phyloP scores from a whole-genome alignment of 2,113 vertebrate genomes.

The Tiliqua scincoides region DNA sequence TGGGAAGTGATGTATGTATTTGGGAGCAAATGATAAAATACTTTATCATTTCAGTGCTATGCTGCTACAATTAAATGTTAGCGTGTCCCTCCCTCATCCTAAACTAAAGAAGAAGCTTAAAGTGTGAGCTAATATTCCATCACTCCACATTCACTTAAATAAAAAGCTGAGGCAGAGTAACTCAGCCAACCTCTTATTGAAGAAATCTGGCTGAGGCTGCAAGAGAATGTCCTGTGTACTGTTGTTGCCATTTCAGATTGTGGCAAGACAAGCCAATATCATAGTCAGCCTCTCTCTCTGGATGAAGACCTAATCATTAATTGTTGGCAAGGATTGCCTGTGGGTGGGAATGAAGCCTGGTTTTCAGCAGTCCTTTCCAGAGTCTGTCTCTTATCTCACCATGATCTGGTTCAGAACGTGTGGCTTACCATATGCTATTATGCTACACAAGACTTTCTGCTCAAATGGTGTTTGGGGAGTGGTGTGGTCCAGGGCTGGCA shows the following conservation, averaged over 20 bases:
- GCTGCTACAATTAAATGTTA: accelerated
- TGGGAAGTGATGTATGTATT: not conserved
- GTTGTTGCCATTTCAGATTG: not conserved
- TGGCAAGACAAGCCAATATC: not conserved
- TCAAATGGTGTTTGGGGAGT: not conserved
- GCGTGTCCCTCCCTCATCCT: not conserved
- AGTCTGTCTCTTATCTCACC: not conserved
- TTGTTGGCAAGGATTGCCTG: not conserved
- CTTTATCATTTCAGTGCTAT: not conserved
- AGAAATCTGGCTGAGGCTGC: not conserved
- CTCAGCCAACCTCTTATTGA: not conserved
- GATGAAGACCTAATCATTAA: not conserved
- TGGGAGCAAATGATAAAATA: not conserved
- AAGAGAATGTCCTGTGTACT: not conserved
- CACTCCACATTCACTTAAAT: not conserved
- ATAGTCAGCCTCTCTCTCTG: not conserved
- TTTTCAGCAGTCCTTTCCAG: not conserved
- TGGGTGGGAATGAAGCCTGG: not conserved
- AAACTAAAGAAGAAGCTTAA: not conserved
- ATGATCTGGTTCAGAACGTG: not conserved
- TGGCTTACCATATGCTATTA: constrained; percentile 8
- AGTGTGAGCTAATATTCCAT: not conserved
- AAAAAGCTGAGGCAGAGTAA: constrained; percentile 12
- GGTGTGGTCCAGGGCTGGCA: not conserved
- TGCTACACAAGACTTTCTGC: constrained; percentile 27